phyloP scores from a whole-genome alignment of 1,140 invertebrate genomes.

The Rhynchophorus ferrugineus region DNA sequence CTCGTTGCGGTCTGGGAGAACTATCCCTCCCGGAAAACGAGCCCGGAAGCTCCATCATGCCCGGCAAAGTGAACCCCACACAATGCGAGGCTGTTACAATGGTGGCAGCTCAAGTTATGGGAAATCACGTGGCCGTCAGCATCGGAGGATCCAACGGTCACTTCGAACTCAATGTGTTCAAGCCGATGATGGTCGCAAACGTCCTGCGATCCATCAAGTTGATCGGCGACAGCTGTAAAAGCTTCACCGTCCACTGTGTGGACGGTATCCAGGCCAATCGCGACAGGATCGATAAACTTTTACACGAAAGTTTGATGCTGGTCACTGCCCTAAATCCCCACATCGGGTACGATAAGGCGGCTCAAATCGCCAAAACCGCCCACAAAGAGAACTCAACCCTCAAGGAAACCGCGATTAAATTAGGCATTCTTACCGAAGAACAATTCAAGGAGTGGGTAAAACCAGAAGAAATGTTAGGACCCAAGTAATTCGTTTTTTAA shows the following conservation, averaged over 20 bases:
- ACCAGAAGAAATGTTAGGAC: slow-evolving; percentile 94
- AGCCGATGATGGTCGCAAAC: slow-evolving; percentile 96
- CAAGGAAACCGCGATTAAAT: slow-evolving; percentile 84
- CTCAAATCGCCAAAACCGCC: slow-evolving; percentile 93
- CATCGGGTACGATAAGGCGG: slow-evolving; percentile 98
- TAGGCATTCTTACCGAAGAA: slow-evolving; percentile 77
- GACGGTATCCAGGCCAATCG: slow-evolving; percentile 82
- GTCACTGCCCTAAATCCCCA: slow-evolving; percentile 98
- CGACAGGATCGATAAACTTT: slow-evolving; percentile 71
- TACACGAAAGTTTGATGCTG: slow-evolving; percentile 95
- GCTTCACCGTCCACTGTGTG: slow-evolving; percentile 93
- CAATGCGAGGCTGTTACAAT: slow-evolving; percentile 99
- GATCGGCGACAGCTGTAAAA: slow-evolving; percentile 74
- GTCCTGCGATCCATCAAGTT: slow-evolving; percentile 86
- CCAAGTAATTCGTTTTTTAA: slow-evolving; percentile 57
- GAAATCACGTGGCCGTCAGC: slow-evolving; percentile 92
- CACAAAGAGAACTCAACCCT: slow-evolving; percentile 89
- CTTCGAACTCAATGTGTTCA: slow-evolving; percentile 99
- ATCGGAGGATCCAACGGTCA: slow-evolving; percentile 95
- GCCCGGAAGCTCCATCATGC: slow-evolving; percentile 99
- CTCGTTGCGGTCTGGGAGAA: slow-evolving; percentile 95
- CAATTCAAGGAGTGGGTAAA: slow-evolving; percentile 92
- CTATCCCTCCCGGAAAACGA: slow-evolving; percentile 95
- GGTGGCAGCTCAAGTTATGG: slow-evolving; percentile 97
- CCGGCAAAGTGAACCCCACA: slow-evolving; percentile 99